A percentile compares a stretch with the other conserved stretches of the same genome.
phyloP scores from a whole-genome alignment of 2,113 vertebrate species.

The Cettia cetti region DNA sequence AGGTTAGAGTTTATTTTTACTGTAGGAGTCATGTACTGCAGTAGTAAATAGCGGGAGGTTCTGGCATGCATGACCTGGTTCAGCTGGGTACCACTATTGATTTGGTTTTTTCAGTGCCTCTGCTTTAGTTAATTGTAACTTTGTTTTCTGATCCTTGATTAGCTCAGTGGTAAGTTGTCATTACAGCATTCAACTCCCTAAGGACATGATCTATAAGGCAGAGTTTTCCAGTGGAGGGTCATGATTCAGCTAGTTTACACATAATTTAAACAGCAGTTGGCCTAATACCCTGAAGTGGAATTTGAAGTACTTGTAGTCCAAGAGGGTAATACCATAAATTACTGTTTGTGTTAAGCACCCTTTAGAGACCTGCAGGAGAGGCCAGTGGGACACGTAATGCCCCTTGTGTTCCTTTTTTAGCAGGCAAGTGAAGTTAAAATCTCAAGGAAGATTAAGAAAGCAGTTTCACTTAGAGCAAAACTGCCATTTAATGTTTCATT shows the following conservation, averaged over 20 bases:
- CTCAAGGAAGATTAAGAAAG: background rate
- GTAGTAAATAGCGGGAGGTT: background rate
- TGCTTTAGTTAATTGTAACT: slow-evolving; percentile 13
- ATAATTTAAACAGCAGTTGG: slow-evolving; percentile 38
- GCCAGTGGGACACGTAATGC: background rate
- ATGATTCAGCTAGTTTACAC: background rate
- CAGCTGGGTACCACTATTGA: background rate
- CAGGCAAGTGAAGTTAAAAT: background rate
- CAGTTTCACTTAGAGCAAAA: background rate
- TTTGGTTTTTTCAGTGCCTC: background rate
- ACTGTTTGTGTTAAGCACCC: background rate
- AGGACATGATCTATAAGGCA: slow-evolving; percentile 9
- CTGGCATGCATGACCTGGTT: slow-evolving; percentile 1
- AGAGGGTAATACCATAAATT: background rate
- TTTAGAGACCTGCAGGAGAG: background rate
- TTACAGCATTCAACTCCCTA: background rate
- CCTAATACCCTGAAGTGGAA: slow-evolving; percentile 27
- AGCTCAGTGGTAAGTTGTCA: slow-evolving; percentile 22
- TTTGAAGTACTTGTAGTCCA: background rate
- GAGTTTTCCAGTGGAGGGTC: background rate
- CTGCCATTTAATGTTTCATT: background rate
- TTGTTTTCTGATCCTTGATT: slow-evolving; percentile 28
- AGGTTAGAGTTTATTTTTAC: background rate
- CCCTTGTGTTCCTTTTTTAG: background rate
- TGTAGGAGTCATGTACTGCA: background rate